Base-by-base conservation (phyloP, 2,113 vertebrate genomes). In the Sorex fumeus region DNA sequence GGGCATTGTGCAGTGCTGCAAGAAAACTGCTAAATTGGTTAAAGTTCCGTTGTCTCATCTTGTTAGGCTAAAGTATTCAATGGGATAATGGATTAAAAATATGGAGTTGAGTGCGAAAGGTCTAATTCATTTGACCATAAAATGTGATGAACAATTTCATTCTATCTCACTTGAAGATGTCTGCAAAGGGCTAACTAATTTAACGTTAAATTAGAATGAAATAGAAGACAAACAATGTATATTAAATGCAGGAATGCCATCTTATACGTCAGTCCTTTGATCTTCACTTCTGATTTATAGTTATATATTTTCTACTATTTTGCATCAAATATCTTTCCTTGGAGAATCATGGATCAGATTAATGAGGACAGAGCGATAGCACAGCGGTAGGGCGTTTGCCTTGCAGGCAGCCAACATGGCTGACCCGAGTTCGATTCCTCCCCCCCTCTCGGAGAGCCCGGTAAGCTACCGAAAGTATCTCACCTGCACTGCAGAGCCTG, bases 101-200 rank as follows among this genome's bases (percentile, higher is more conserved):
- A 90, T 60, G 11, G 2, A 87, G 18, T 43, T 72, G 6, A 2
- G 21, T 8, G 53, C 1, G 45, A 74, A 85, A 47, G 0, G 57
- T 94, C 40, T 34, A 69, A 87, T 71, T 9, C 70, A 2, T 70
- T 60, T 11, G 28, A 40, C 13, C 50, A 32, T 16, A 45, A 36
- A 75, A 9, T 60, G 1, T 53, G 23, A 77, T 83, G 30, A 3
- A 21, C 45, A 32, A 0, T 1, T 2, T 32, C 19, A 79, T 70
- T 82, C 13, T 40, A 60, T 85, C 16, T 89, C 28, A 90, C 4
- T 70, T 84, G 27, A 84, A 74, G 30, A 43, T 88, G 76, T 90
- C 27, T 84, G 32, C 23, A 62, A 70, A 67, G 18, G 4, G 60
- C 15, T 53, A 62, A 40, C 64, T 25, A 80, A 70, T 15, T 86